These are phyloP conservation scores for Chelonia mydas DNA, from an alignment of 2,797 vertebrate genomes.

Conservation along the genomic window DNA sequence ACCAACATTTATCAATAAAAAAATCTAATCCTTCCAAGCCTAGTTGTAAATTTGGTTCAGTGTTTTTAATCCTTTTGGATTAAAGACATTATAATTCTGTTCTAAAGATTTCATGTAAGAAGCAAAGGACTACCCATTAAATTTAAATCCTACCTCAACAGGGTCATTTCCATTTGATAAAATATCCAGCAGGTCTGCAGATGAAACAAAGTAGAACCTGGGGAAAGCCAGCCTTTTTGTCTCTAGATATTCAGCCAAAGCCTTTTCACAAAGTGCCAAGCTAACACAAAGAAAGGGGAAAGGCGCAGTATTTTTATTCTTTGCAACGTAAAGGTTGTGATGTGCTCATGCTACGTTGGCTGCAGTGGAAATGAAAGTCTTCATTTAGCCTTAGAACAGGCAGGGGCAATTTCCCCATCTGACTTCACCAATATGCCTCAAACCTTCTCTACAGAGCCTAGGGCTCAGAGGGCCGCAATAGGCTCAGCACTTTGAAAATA, in stretches of 20 bases:
- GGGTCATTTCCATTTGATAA: conserved; percentile 82
- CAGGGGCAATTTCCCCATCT: fast-evolving
- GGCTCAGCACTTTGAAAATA: neutral
- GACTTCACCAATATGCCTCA: fast-evolving
- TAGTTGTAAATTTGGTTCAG: neutral
- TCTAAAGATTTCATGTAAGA: neutral
- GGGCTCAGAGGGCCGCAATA: neutral
- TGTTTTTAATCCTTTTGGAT: too few species aligned
- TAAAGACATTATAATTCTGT: neutral
- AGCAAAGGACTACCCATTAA: neutral
- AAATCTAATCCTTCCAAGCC: neutral
- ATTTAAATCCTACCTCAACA: conserved; percentile 69
- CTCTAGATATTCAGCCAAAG: conserved; percentile 81
- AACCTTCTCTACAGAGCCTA: neutral
- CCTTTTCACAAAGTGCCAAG: conserved; percentile 80
- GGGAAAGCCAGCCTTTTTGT: conserved; percentile 82
- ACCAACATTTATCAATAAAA: neutral
- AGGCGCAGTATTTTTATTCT: neutral
- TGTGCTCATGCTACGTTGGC: fast-evolving
- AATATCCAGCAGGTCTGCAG: conserved; percentile 82
- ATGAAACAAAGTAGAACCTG: conserved; percentile 84
- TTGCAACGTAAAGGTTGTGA: neutral
- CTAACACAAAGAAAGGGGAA: conserved; percentile 8
- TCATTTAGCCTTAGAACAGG: neutral
- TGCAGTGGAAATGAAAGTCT: neutral